Evolutionary conservation across 1,140 invertebrate genomes (phyloP).

Genomic region (Drosophila ananassae): DNA sequence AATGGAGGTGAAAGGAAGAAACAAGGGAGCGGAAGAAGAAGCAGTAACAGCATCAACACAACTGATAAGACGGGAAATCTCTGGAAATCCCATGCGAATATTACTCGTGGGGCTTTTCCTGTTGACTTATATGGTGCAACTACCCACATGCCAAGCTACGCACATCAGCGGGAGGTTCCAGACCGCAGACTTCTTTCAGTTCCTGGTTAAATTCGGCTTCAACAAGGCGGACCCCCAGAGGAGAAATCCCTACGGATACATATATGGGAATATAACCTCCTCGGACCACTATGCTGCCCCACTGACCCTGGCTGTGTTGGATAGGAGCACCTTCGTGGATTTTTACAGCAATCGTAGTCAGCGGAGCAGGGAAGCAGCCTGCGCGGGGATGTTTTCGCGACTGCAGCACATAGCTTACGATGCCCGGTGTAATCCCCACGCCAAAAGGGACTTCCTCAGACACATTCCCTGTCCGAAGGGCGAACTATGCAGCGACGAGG

Average conservation of each 20-base stretch:
- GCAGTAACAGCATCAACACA: conserved; percentile 14
- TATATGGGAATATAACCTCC: conserved; percentile 96
- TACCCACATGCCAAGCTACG: conserved; percentile 41
- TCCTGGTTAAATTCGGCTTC: conserved; percentile 97
- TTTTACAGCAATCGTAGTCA: conserved; percentile 90
- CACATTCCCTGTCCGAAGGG: conserved; percentile 93
- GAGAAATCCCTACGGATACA: conserved; percentile 92
- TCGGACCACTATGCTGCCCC: conserved; percentile 87
- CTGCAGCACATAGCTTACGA: conserved; percentile 94
- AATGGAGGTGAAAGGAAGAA: neutral
- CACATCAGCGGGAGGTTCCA: conserved; percentile 86
- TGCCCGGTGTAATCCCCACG: conserved; percentile 89
- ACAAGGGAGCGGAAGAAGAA: neutral
- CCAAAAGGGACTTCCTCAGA: conserved; percentile 94
- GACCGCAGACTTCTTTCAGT: conserved; percentile 93
- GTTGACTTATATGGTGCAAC: neutral
- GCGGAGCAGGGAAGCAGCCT: conserved; percentile 86
- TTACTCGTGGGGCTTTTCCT: conserved; percentile 21
- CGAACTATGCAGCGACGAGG: conserved; percentile 94
- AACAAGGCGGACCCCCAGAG: conserved; percentile 95
- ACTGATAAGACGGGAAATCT: conserved; percentile 61
- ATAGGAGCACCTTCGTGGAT: conserved; percentile 93
- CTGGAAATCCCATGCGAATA: conserved; percentile 20
- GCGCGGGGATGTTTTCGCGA: conserved; percentile 93
- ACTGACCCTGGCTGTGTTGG: conserved; percentile 94